Evolutionary conservation across 2,888 invertebrate genomes (phyloP).

Genomic region (Pomacea canaliculata): DNA sequence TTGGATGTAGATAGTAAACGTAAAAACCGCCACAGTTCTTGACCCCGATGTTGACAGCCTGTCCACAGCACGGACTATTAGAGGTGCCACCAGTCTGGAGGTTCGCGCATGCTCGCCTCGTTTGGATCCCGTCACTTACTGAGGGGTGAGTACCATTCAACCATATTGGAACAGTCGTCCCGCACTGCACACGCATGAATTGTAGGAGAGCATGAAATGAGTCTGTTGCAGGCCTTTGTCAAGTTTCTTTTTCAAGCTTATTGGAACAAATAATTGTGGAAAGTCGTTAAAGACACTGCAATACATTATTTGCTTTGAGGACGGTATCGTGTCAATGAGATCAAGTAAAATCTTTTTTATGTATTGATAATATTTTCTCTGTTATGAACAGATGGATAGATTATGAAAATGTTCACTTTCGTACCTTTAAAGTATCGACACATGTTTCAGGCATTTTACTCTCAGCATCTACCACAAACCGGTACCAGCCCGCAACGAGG

Average conservation of each 20-base stretch:
- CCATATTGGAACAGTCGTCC: slow-evolving; percentile 20
- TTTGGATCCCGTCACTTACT: slow-evolving; percentile 12
- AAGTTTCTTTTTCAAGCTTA: no score
- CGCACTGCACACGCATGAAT: not conserved
- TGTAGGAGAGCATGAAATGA: not conserved
- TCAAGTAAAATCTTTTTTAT: no score
- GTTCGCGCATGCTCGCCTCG: slow-evolving; percentile 18
- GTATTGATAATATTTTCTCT: no score
- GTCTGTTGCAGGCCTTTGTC: not conserved
- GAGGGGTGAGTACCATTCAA: slow-evolving; percentile 28
- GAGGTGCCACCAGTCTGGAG: slow-evolving; percentile 3
- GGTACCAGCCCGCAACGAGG: no score
- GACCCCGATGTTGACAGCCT: not conserved
- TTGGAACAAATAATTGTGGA: no score
- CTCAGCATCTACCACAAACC: no score
- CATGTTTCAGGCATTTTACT: slow-evolving; percentile 9
- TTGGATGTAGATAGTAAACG: no score
- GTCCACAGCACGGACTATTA: slow-evolving; percentile 9
- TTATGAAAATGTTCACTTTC: not conserved
- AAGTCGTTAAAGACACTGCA: no score
- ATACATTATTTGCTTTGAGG: no score
- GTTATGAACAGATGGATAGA: not conserved
- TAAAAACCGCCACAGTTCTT: no score
- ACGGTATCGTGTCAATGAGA: no score
- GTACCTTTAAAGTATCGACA: slow-evolving; percentile 2